These are phyloP conservation scores for Litoditis marina DNA, from an alignment of 2,888 invertebrate genomes.

Conservation along the genomic window DNA sequence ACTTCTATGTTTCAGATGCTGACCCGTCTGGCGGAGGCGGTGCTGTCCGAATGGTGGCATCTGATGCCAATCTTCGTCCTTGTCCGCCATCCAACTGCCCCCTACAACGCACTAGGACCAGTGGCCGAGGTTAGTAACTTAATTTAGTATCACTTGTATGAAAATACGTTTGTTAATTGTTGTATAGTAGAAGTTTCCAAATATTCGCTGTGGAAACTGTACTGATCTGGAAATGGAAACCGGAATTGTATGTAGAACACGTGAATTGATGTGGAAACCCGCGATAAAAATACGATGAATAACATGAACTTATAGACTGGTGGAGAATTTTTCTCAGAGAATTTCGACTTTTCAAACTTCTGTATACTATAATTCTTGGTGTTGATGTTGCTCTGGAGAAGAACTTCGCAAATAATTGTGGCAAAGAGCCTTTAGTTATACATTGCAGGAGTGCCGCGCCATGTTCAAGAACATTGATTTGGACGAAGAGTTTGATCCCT, in stretches of 20 bases:
- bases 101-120: slow-evolving; percentile 18
- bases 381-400: too few relatives aligned
- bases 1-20: slow-evolving; percentile 19
- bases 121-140: slow-evolving; percentile 12
- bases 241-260: too few relatives aligned
- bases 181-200: too few relatives aligned
- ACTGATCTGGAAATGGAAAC: too few relatives aligned
- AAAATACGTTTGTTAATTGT: not conserved
- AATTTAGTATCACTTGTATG: not conserved
- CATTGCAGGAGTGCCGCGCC: slow-evolving; percentile 2
- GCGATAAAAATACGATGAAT: too few relatives aligned
- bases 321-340: too few relatives aligned
- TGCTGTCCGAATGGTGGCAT: slow-evolving; percentile 33
- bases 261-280: too few relatives aligned
- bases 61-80: slow-evolving; percentile 35
- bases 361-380: too few relatives aligned
- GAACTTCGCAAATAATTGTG: too few relatives aligned
- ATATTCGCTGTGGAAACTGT: too few relatives aligned
- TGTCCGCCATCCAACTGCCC: slow-evolving; percentile 24
- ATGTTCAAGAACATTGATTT: slow-evolving; percentile 1
- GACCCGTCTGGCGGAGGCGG: slow-evolving; percentile 12
- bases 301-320: too few relatives aligned
- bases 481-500: slow-evolving; percentile 9
- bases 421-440: too few relatives aligned
- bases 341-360: not conserved